Evolutionary conservation across 2,888 invertebrate species (phyloP), one percentile per base, ranked within the genome.

Genomic region (Osmoderma eremita): DNA sequence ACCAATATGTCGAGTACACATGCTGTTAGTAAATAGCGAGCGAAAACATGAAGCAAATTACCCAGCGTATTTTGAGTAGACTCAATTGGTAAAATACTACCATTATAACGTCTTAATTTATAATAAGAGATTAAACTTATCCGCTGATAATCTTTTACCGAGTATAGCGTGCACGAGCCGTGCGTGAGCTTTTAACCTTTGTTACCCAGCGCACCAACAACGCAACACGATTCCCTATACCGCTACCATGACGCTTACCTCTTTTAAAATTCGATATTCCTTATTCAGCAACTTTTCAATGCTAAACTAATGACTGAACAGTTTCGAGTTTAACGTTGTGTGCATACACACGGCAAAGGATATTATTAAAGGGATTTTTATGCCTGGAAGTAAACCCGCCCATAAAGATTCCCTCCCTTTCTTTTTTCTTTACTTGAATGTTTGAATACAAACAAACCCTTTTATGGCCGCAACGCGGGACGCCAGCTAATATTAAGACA

Each of bases 111-210:
- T 61, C 58, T 61, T 61, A 61, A 61, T 61, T 61, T 61, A 61
- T 61, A 61, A 61, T 45, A 45, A 61, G 36, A 45, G 58, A 61
- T 61, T 61, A 45, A 41, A n/a, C 30, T 61, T 61, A 61, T 61
- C 58, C 30, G 30, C 36, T 45, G 58, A 61, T 58, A 45, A 58
- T 61, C 58, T 45, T 18, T 53, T 38, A 15, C 53, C 38, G 38
- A 30, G 24, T 61, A 48, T 48, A 36, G 58, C 58, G 58, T 61
- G 58, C 58, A 61, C 15, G 15, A 30, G 15, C 12, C 45, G 58
- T 61, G 58, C 58, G 58, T 61, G 58, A 61, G 58, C 58, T 61
- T 61, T 48, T 61, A 61, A 48, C 58, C 45, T 61, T 61, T 61
- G 36, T 61, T 61, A 30, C 30, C 45, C 45, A 8, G 24, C 12